Conservation (phyloP, 2,888 invertebrate genomes). For the Rhimphoctona megacephalus region DNA sequence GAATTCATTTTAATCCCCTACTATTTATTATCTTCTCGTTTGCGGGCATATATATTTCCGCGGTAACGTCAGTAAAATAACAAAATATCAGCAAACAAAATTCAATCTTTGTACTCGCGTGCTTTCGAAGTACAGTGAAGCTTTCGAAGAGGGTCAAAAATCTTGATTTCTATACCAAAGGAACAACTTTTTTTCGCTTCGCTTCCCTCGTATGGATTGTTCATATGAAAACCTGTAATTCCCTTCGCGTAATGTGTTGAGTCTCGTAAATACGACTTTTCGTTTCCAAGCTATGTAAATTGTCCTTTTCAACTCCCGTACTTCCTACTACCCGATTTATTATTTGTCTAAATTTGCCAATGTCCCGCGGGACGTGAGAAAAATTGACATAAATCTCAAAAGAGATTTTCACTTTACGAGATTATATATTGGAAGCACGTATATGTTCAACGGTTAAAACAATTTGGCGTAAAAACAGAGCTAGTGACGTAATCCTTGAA, state of each 20-base stretch:
- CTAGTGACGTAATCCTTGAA: conserved; percentile 79
- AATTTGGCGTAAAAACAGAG: conserved; percentile 80
- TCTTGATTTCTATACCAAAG: background rate
- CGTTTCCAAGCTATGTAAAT: background rate
- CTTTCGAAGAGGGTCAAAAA: background rate
- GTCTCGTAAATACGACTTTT: background rate
- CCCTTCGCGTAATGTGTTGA: background rate
- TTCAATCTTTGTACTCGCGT: background rate
- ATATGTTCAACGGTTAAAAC: conserved; percentile 70
- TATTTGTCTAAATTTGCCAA: conserved; percentile 26
- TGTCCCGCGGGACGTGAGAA: background rate
- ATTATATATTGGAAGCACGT: conserved; percentile 69
- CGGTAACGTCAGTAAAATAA: background rate
- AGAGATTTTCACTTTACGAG: conserved; percentile 29
- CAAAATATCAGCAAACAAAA: background rate
- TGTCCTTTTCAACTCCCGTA: background rate
- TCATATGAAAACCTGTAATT: background rate
- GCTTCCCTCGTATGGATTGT: background rate
- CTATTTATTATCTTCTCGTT: background rate
- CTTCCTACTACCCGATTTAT: background rate
- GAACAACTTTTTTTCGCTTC: background rate
- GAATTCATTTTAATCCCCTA: too few species aligned
- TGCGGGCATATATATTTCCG: background rate
- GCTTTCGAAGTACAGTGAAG: background rate
- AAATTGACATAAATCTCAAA: background rate